Conservation (phyloP, 2,113 vertebrate genomes). For the Aleadryas rufinucha region DNA sequence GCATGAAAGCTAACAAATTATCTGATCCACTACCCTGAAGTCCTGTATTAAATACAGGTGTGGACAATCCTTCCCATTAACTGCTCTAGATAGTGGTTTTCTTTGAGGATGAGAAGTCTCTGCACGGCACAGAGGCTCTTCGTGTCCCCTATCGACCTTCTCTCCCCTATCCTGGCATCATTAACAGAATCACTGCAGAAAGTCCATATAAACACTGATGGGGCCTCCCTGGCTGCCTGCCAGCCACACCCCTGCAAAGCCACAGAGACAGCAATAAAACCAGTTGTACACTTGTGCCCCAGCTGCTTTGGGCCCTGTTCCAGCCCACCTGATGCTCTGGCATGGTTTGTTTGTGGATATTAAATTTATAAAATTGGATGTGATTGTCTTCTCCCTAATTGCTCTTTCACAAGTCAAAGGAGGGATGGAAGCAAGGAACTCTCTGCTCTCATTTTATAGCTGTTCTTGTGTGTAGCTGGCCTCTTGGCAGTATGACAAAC, state of each 20-base stretch:
- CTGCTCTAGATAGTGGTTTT: background rate
- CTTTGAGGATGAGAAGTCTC: background rate
- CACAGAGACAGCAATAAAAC: conserved; percentile 33
- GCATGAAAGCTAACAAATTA: background rate
- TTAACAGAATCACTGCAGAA: background rate
- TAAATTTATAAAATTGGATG: conserved; percentile 8
- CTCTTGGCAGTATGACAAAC: background rate
- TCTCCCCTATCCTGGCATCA: background rate
- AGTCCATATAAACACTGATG: background rate
- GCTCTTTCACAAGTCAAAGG: background rate
- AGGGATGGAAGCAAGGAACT: background rate
- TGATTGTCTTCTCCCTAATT: conserved; percentile 9
- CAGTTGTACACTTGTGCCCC: background rate
- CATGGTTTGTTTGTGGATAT: conserved; percentile 10
- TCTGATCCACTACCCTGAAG: background rate
- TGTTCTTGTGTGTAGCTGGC: background rate
- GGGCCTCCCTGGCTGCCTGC: conserved; percentile 38
- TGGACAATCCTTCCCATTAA: background rate
- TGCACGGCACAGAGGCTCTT: background rate
- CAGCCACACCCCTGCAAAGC: conserved; percentile 42
- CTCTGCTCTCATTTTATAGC: background rate
- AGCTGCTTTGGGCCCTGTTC: conserved; percentile 39
- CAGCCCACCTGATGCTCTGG: conserved; percentile 48
- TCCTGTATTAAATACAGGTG: background rate
- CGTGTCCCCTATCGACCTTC: background rate